Percentiles rank a stretch among this genome's conserved stretches.
Evolutionary conservation across 2,797 vertebrate genomes (phyloP).

Genomic region (Epinephelus malabaricus): DNA sequence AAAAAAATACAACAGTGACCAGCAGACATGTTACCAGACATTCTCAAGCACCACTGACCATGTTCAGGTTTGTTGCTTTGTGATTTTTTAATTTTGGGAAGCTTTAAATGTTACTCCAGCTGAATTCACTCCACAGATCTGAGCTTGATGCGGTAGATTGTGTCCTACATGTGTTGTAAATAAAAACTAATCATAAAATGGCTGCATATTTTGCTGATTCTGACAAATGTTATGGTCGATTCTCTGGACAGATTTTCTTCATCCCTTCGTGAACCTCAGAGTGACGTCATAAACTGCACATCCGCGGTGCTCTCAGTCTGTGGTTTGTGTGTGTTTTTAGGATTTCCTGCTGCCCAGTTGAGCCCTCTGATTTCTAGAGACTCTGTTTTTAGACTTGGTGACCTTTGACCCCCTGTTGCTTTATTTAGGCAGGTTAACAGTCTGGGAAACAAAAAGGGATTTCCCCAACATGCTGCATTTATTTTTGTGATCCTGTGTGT

Average conservation of each 20-base stretch:
- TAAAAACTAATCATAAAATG: no score
- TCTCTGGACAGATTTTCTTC: neutral
- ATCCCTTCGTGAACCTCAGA: neutral
- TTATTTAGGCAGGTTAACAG: constrained; percentile 37
- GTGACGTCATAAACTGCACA: neutral
- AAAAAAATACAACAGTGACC: no score
- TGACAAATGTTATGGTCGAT: no score
- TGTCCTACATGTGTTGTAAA: no score
- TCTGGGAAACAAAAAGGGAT: constrained; percentile 49
- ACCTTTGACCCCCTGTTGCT: constrained; percentile 49
- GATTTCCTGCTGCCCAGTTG: constrained; percentile 41
- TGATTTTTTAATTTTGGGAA: no score
- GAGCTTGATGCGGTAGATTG: no score
- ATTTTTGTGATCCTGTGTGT: neutral
- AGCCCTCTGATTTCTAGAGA: constrained; percentile 6
- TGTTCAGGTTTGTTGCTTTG: no score
- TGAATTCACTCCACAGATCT: no score
- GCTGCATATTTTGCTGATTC: no score
- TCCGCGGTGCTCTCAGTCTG: neutral
- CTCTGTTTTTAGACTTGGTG: constrained; percentile 42
- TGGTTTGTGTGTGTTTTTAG: constrained; percentile 8
- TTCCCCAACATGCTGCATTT: constrained; percentile 11
- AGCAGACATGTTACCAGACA: no score
- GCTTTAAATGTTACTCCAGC: no score
- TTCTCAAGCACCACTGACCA: no score